Percentiles rank a stretch among this genome's conserved stretches.
Evolutionary conservation across 2,113 vertebrate genomes (phyloP).

Genomic region (Chaetodon auriga): DNA sequence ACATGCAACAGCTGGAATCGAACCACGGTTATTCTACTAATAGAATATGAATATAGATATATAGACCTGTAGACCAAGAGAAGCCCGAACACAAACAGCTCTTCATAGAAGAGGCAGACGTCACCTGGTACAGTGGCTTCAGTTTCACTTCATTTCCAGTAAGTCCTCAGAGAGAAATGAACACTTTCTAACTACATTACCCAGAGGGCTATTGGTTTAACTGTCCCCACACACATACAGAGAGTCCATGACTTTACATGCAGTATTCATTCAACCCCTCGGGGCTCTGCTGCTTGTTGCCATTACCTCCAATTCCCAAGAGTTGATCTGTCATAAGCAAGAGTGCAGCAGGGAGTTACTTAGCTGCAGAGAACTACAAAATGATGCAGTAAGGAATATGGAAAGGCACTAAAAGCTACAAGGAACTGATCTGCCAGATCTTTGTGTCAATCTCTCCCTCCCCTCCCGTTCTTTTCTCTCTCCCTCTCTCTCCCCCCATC

Average conservation of each 20-base stretch:
- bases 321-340: slow-evolving; percentile 53
- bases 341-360: slow-evolving; percentile 18
- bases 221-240: slow-evolving; percentile 20
- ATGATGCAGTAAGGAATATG: slow-evolving; percentile 43
- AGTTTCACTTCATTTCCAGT: neutral
- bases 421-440: slow-evolving; percentile 48
- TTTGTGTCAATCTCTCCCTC: slow-evolving; percentile 32
- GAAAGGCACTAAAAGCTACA: slow-evolving; percentile 52
- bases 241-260: slow-evolving; percentile 17
- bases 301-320: slow-evolving; percentile 41
- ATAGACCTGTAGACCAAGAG: neutral
- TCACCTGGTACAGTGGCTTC: neutral
- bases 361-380: slow-evolving; percentile 47
- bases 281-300: slow-evolving; percentile 14
- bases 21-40: neutral
- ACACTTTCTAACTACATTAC: slow-evolving; percentile 34
- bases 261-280: slow-evolving; percentile 40
- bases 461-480: neutral
- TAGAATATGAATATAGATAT: neutral
- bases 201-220: slow-evolving; percentile 45
- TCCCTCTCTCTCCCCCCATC: neutral
- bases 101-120: neutral
- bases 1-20: neutral
- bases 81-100: neutral
- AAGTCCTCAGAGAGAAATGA: neutral